Percentiles rank a stretch among this genome's conserved stretches.
Conservation (phyloP, 1,140 invertebrate genomes). For the Grapholita molesta region DNA sequence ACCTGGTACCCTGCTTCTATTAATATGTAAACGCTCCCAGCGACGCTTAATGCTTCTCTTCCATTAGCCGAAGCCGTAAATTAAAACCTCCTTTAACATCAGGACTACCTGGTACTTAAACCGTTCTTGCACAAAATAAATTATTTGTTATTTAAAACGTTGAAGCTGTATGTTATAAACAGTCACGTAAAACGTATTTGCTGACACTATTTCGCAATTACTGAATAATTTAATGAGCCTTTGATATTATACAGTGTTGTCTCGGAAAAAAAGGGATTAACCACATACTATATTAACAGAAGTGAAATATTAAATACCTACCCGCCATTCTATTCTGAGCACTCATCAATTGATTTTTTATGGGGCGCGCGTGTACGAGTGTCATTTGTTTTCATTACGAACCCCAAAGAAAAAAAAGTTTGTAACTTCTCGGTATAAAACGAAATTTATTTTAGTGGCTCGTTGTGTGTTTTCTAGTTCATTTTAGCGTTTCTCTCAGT, state of each 20-base stretch:
- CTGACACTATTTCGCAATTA: slow-evolving; percentile 5
- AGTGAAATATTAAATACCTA: slow-evolving; percentile 38
- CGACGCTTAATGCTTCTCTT: slow-evolving; percentile 67
- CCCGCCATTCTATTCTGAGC: slow-evolving; percentile 35
- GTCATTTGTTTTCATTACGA: slow-evolving; percentile 72
- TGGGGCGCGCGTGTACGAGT: slow-evolving; percentile 44
- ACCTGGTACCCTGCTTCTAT: slow-evolving; percentile 53
- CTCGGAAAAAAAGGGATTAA: slow-evolving; percentile 23
- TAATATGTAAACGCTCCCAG: slow-evolving; percentile 62
- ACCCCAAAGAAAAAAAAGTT: slow-evolving; percentile 43
- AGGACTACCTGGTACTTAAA: slow-evolving; percentile 48
- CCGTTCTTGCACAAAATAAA: background rate
- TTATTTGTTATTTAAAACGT: background rate
- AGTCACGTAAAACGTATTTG: background rate
- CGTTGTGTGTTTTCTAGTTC: slow-evolving; percentile 5
- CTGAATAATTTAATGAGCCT: background rate
- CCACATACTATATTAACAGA: slow-evolving; percentile 28
- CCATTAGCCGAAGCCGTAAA: slow-evolving; percentile 67
- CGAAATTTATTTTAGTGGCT: slow-evolving; percentile 21
- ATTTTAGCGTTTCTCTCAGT: slow-evolving; percentile 23
- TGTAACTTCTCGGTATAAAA: slow-evolving; percentile 24
- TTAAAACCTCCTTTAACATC: slow-evolving; percentile 58
- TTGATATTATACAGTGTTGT: background rate
- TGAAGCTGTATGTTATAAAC: background rate
- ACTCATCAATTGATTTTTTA: slow-evolving; percentile 64